Conservation (phyloP, 1,140 invertebrate genomes). For the Nylanderia fulva region DNA sequence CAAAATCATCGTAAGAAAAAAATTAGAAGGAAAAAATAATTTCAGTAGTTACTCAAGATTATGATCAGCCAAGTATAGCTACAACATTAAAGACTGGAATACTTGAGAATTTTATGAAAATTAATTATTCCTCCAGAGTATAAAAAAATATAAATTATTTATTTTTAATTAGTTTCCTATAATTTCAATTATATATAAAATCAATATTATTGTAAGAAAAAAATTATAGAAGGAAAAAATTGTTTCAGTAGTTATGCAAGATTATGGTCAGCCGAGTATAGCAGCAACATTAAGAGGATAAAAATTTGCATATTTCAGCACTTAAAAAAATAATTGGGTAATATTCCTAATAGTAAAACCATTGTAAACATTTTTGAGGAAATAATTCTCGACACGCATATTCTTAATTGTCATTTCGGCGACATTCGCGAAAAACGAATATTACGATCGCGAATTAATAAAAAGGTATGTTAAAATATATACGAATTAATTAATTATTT, state of each 20-base stretch:
- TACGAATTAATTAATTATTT: too few species aligned
- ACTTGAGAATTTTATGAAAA: too few species aligned
- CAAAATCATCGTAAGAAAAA: too few species aligned
- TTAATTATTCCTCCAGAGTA: too few species aligned
- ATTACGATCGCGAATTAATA: background rate
- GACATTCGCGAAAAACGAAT: background rate
- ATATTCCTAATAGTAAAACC: slow-evolving; percentile 8
- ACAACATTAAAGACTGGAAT: too few species aligned
- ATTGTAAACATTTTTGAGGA: slow-evolving; percentile 50
- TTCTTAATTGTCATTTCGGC: too few species aligned
- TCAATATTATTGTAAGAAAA: too few species aligned
- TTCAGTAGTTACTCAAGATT: background rate
- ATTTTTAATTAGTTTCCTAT: too few species aligned
- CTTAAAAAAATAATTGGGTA: background rate
- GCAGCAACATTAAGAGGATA: background rate
- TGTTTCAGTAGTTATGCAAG: background rate
- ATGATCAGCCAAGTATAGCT: background rate
- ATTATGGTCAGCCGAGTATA: background rate
- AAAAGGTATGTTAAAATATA: slow-evolving; percentile 7
- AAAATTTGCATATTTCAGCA: background rate
- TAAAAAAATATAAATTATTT: too few species aligned
- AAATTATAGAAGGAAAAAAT: background rate
- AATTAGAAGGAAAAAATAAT: background rate
- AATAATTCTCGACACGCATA: slow-evolving; percentile 55
- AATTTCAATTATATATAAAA: too few species aligned